These are phyloP conservation scores for Osedax frankpressi DNA, from an alignment of 2,888 invertebrate genomes.

Conservation along the genomic window DNA sequence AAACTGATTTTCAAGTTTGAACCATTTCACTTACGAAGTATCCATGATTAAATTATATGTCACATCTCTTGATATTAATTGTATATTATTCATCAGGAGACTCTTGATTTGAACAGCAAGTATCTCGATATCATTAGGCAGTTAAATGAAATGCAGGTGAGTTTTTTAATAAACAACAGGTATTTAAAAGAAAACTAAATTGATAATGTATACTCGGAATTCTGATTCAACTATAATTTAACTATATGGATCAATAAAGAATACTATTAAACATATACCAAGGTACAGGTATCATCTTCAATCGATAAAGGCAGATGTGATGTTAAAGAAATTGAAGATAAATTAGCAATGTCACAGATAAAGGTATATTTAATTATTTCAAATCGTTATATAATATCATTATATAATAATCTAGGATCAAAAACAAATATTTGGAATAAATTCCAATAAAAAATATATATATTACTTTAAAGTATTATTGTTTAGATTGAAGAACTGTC, in stretches of 20 bases:
- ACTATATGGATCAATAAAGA: too few species aligned
- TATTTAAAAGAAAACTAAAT: too few species aligned
- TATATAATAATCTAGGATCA: too few species aligned
- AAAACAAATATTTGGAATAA: too few species aligned
- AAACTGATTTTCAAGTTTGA: conserved; percentile 20
- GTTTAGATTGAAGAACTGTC: conserved; percentile 19
- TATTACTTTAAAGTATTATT: too few species aligned
- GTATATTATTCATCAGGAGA: neutral
- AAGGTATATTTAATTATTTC: too few species aligned
- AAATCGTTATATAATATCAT: too few species aligned
- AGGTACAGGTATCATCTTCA: neutral
- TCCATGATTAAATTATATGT: neutral
- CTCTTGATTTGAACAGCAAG: conserved; percentile 26
- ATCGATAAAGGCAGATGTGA: neutral
- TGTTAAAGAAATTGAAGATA: neutral
- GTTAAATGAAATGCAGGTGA: conserved; percentile 24
- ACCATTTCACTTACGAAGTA: neutral
- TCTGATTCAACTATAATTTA: too few species aligned
- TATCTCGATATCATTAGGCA: conserved; percentile 25
- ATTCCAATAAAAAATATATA: too few species aligned
- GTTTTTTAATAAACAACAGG: too few species aligned
- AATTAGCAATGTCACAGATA: neutral
- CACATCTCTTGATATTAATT: neutral
- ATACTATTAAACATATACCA: too few species aligned
- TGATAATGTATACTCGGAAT: too few species aligned